Evolutionary conservation across 2,888 invertebrate species (phyloP), one percentile per base, ranked within the genome.

Genomic region (Iphiclides podalirius): DNA sequence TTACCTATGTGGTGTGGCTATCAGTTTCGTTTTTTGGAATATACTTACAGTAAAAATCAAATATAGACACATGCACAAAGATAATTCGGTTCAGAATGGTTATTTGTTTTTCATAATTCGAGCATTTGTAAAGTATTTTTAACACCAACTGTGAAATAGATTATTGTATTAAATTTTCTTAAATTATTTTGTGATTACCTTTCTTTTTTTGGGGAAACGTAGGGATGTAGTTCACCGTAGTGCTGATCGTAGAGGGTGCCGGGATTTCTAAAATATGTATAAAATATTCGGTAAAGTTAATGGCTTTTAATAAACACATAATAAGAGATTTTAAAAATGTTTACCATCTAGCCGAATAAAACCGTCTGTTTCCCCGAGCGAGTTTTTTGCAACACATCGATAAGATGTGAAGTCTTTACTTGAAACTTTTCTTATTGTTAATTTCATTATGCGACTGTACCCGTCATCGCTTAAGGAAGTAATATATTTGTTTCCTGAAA

Each of bases 371-470:
- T 95, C 95, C 49, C 96, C 96, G 28, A 96, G 90, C 34, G 96
- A 96, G 82, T 97, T 97, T 87, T 96, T 97, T 44, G 96, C 96
- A 55, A 96, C 95, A 76, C 96, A 96, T 77, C 95, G 94, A 89
- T 96, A 96, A 45, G 95, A 95, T 51, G 96, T 96, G 75, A 96
- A 96, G 82, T 96, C 96, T 64, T 91, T 91, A 53, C 90, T 89
- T 42, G 93, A 92, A 57, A 96, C 94, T 76, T 93, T 93, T 51
- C 94, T 91, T 75, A 97, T 95, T 85, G 96, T 96, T 72, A 97
- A 91, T 90, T 94, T 94, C 96, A 97, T 96, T 88, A 94, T 95
- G 75, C 96, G 94, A 77, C 93, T 96, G 90, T 97, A 96, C 66
- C 94, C 94, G 74, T 91, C 95, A 84, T 96, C 95, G 71, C 92